Conservation (phyloP, 2,797 vertebrate species). For the Ispidina lecontei region DNA sequence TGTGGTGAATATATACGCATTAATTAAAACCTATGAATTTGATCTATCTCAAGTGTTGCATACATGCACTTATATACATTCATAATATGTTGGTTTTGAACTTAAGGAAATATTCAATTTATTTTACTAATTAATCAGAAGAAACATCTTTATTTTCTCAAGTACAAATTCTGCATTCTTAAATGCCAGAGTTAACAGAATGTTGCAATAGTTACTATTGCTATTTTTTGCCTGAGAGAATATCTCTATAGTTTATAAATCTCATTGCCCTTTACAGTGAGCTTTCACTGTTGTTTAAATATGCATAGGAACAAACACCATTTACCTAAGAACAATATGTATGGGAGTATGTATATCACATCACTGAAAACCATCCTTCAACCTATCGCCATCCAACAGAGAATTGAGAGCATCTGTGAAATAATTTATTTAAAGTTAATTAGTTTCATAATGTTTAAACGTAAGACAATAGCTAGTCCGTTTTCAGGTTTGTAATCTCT, state of each 20-base stretch:
- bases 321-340: background rate
- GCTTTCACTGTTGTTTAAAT: conserved; percentile 24
- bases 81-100: background rate
- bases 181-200: background rate
- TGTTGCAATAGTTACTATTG: background rate
- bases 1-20: background rate
- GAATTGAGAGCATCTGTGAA: background rate
- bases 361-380: background rate
- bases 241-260: background rate
- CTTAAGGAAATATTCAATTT: background rate
- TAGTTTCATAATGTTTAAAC: background rate
- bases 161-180: background rate
- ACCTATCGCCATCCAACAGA: background rate
- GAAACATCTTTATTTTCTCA: background rate
- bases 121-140: background rate
- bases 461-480: background rate
- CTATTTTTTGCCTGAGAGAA: conserved; percentile 34
- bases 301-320: background rate
- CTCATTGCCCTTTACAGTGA: background rate
- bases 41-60: background rate
- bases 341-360: background rate
- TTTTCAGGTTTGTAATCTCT: background rate
- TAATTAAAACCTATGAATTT: background rate
- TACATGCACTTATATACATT: background rate
- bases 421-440: background rate